Conservation (phyloP, 2,888 invertebrate species). For the Drosophila kambysellisi region DNA sequence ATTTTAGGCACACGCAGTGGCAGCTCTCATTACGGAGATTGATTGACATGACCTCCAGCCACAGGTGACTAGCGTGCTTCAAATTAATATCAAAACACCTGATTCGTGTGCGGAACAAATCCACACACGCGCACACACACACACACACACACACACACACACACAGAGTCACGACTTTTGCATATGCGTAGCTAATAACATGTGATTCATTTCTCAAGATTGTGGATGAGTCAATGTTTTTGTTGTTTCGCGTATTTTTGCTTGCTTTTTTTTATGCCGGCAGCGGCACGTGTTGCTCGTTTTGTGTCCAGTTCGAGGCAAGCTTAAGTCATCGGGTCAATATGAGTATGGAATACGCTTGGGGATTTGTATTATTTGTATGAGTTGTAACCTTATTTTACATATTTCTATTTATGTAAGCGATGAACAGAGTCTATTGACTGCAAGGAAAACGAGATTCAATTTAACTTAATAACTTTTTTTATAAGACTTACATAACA, state of each 20-base stretch:
- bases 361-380: constrained; percentile 22
- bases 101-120: constrained; percentile 21
- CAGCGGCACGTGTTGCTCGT: constrained; percentile 55
- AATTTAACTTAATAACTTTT: not conserved
- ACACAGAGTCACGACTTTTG: not conserved
- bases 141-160: too few relatives aligned
- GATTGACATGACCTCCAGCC: constrained; percentile 71
- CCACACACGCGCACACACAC: not conserved
- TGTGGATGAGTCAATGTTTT: constrained; percentile 35
- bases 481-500: not conserved
- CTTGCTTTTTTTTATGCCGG: constrained; percentile 9
- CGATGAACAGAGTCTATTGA: not conserved
- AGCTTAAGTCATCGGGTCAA: constrained; percentile 23
- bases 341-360: constrained; percentile 6
- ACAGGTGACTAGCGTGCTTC: constrained; percentile 64
- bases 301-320: constrained; percentile 32
- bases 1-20: constrained; percentile 71
- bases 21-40: constrained; percentile 64
- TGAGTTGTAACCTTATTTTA: constrained; percentile 5
- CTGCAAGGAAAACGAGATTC: not conserved
- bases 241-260: not conserved
- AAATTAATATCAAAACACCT: constrained; percentile 46
- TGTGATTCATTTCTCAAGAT: constrained; percentile 17
- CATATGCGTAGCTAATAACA: not conserved
- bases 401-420: constrained; percentile 12